Evolutionary conservation across 2,888 invertebrate genomes (phyloP).

Genomic region (Lordiphosa fenestrarum): DNA sequence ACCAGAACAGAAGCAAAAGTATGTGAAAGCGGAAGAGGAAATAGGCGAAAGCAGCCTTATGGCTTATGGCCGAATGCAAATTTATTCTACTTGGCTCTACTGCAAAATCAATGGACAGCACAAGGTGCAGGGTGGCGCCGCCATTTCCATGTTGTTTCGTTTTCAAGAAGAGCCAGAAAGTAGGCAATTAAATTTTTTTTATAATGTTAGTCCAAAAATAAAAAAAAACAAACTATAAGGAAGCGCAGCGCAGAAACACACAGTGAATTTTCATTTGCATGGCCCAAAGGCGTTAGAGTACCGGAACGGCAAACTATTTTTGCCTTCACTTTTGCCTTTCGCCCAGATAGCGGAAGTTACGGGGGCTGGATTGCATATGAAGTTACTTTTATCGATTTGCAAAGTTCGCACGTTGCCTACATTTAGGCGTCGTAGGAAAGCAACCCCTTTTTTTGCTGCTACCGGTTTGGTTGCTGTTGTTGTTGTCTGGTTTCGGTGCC

Average conservation of each 20-base stretch:
- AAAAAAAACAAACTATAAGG: background rate
- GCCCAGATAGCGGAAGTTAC: constrained; percentile 31
- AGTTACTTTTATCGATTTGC: constrained; percentile 64
- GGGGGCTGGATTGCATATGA: constrained; percentile 36
- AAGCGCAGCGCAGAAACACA: constrained; percentile 25
- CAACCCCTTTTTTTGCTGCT: no score
- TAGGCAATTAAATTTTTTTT: constrained; percentile 52
- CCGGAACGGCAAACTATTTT: constrained; percentile 1
- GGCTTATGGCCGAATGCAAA: constrained; percentile 26
- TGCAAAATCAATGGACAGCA: constrained; percentile 35
- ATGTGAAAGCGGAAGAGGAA: constrained; percentile 3
- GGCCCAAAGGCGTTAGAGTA: constrained; percentile 5
- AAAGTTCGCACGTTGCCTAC: constrained; percentile 41
- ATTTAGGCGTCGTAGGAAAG: background rate
- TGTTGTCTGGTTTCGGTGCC: background rate
- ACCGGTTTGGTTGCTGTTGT: no score
- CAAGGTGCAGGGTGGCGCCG: constrained; percentile 25
- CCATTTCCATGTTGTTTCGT: constrained; percentile 16
- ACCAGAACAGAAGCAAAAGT: constrained; percentile 14
- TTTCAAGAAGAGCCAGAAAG: constrained; percentile 29
- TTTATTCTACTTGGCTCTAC: constrained; percentile 30
- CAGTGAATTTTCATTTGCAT: constrained; percentile 38
- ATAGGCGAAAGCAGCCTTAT: constrained; percentile 7
- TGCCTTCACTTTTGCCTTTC: constrained; percentile 12
- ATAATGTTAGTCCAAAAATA: constrained; percentile 6